Evolutionary conservation across 2,113 vertebrate genomes (phyloP), one percentile per base, ranked within the genome.

Genomic region (Oncorhynchus gorbuscha): DNA sequence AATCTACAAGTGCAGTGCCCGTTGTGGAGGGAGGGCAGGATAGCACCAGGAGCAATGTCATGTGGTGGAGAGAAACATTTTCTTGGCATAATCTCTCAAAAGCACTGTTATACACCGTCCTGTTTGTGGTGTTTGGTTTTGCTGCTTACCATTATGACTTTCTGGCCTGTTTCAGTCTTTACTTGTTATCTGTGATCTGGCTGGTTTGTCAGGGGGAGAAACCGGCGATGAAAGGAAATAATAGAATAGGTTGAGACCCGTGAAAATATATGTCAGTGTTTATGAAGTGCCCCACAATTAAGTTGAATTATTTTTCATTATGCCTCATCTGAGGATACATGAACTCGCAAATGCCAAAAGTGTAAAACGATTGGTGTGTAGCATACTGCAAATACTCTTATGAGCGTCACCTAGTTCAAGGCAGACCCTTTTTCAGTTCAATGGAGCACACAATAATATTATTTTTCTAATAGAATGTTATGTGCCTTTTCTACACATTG

Each of bases 61-160:
- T 86, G 3, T 79, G 87, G 84, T 89, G 86, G 86, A 85, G 45
- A 71, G 89, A 93, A n/a, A 87, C 77, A 32, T 87, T 93, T 48
- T 87, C 90, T 83, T 93, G 92, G 69, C 88, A 90, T 75, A 90
- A 91, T 49, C 85, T 91, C 77, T 85, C 89, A 73, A 95, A 93
- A 85, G 92, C 93, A 79, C 78, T 96, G 66, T 75, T 94, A 18
- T 95, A 81, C 77, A 88, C 88, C 79, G 85, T 95, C 69, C 85
- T 96, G 84, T 92, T 96, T 75, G 75, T 95, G 83, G 72, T 95
- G 35, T 97, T 98, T 94, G 90, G 94, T 77, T 88, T 92, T 59
- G 93, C 92, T 26, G 88, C 94, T 18, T 95, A 95, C 73, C 89
- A 95, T 79, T 98, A 95, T 83, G 96, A 98, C 90, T 94, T 99